These are phyloP conservation scores for Dorcus parallelipipedus DNA, from an alignment of 2,888 invertebrate species.

Conservation along the genomic window DNA sequence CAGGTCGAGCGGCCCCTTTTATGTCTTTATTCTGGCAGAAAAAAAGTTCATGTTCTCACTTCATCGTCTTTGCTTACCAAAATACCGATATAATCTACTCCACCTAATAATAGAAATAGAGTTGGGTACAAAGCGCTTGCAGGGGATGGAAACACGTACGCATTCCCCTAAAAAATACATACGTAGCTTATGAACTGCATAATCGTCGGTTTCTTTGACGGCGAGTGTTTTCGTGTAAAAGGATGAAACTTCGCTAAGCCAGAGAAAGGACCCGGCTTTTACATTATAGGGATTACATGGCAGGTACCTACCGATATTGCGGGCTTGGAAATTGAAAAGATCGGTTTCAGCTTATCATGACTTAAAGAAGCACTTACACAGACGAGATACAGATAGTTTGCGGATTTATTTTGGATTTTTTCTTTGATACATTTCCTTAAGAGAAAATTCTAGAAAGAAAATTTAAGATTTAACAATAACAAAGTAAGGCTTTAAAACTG, in stretches of 20 bases:
- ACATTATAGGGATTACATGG: slow-evolving; percentile 48
- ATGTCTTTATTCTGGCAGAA: slow-evolving; percentile 6
- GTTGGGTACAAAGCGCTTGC: slow-evolving; percentile 1
- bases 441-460: slow-evolving; percentile 1
- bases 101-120: slow-evolving; percentile 4
- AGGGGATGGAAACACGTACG: slow-evolving; percentile 5
- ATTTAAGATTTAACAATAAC: not conserved
- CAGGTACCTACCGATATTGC: slow-evolving; percentile 43
- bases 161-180: slow-evolving; percentile 11
- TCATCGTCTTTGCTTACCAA: slow-evolving; percentile 7
- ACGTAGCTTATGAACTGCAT: slow-evolving; percentile 39
- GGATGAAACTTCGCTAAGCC: slow-evolving; percentile 45
- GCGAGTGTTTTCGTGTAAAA: slow-evolving; percentile 41
- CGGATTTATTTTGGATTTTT: slow-evolving; percentile 20
- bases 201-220: slow-evolving; percentile 44
- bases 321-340: slow-evolving; percentile 45
- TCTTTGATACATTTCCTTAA: slow-evolving; percentile 3
- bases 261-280: slow-evolving; percentile 46
- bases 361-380: slow-evolving; percentile 42
- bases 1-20: slow-evolving; percentile 22
- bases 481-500: too few relatives aligned
- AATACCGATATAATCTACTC: slow-evolving; percentile 7
- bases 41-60: slow-evolving; percentile 19
- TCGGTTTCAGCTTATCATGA: slow-evolving; percentile 46
- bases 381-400: slow-evolving; percentile 34